These are phyloP conservation scores for Odontesthes bonariensis DNA, from an alignment of 2,113 vertebrate species.

Conservation along the genomic window DNA sequence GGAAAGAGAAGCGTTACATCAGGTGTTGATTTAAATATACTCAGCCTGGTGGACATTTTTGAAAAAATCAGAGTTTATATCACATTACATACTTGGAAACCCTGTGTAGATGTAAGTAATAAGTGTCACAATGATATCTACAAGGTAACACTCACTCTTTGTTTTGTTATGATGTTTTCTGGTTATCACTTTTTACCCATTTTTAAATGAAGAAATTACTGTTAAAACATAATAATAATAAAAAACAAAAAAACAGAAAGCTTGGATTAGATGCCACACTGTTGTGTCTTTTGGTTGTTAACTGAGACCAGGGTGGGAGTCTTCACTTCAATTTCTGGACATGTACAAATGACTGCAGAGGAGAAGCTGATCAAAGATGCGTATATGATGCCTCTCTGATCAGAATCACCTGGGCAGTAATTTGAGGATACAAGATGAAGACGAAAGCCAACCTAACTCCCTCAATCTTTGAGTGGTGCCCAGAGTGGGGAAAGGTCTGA, in stretches of 20 bases:
- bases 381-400: conserved; percentile 25
- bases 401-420: conserved; percentile 7
- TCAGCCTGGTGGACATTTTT: neutral
- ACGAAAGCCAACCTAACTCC: neutral
- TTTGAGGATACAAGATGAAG: neutral
- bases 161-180: too few species aligned
- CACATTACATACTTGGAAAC: too few species aligned
- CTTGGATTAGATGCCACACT: neutral
- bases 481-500: neutral
- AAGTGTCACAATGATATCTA: too few species aligned
- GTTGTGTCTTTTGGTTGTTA: neutral
- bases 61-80: too few species aligned
- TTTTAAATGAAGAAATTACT: too few species aligned
- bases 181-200: too few species aligned
- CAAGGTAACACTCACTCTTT: too few species aligned
- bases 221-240: too few species aligned
- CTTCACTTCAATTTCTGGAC: conserved; percentile 7
- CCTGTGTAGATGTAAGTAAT: too few species aligned
- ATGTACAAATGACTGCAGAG: neutral
- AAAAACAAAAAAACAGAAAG: neutral
- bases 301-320: neutral
- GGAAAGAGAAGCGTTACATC: neutral
- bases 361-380: too few species aligned
- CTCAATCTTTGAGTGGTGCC: conserved; percentile 5
- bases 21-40: neutral